These are phyloP conservation scores for Porites cylindrica DNA, from an alignment of 92 coral and sea anemone species.

Conservation along the genomic window DNA sequence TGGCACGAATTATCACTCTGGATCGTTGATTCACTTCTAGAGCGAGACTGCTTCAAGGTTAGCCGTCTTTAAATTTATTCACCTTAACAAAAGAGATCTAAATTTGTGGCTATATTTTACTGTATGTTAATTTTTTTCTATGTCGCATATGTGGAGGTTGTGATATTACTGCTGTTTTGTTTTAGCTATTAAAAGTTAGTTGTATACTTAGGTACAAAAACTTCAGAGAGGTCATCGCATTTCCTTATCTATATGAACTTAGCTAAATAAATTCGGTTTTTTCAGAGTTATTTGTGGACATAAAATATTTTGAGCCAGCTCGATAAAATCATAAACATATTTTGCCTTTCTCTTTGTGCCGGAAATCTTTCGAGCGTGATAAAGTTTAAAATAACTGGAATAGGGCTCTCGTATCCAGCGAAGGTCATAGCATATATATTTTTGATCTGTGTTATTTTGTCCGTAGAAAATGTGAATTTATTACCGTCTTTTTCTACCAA, in stretches of 20 bases:
- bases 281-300: neutral
- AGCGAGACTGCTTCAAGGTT: constrained; percentile 97
- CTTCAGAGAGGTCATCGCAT: neutral
- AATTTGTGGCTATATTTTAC: neutral
- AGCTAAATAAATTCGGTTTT: neutral
- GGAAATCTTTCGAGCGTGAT: neutral
- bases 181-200: neutral
- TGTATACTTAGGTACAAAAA: neutral
- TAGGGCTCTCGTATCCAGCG: neutral
- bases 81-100: neutral
- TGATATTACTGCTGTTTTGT: constrained; percentile 20
- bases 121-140: constrained; percentile 27
- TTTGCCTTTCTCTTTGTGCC: neutral
- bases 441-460: constrained; percentile 22
- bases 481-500: constrained; percentile 5
- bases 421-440: neutral
- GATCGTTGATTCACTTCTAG: constrained; percentile 91
- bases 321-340: neutral
- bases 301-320: neutral
- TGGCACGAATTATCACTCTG: constrained; percentile 94
- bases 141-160: constrained; percentile 1
- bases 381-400: neutral
- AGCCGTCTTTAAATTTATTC: constrained; percentile 22
- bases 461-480: constrained; percentile 36
- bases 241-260: neutral